Base-by-base conservation (phyloP, 2,888 invertebrate genomes). In the Eristalis pertinax region DNA sequence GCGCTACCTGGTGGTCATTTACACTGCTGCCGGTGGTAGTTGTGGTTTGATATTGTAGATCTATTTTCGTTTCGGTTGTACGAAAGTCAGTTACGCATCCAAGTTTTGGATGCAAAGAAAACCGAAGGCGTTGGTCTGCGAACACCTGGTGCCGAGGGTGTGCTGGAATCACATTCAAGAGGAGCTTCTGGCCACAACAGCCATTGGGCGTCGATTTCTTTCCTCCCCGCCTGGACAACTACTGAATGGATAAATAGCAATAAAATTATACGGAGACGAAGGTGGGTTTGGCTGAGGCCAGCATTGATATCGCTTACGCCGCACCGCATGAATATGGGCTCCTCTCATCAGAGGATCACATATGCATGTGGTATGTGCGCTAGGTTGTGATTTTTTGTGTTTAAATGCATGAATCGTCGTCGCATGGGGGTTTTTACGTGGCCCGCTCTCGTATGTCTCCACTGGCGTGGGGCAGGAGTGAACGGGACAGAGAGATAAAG, bases 191-290 rank as follows among this genome's bases (percentile, higher is more conserved):
- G 69, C 72, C 32, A 8, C 32, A 32, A 70, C 75, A 19, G 50
- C 38, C 69, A 80, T 80, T 87, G 87, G 84, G 87, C 87, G 87
- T 87, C 63, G 84, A 83, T 79, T 74, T 76, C 64, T 60, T 3
- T 73, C 58, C 73, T 73, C 58, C 73, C 76, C 76, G 75, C 75
- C 75, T 72, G 84, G 84, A 88, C 88, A 84, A 81, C 88, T 69
- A 75, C 77, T 88, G 88, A 88, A 88, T 88, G 88, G 88, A 88
- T 88, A 88, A 88, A 88, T 74, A 88, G 88, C 84, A 81, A 88
- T 88, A 81, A 88, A 88, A 88, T 88, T 88, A 84, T 88, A 84
- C 87, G 69, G 80, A 87, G 69, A 77, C 86, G 65, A 87, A 87
- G 87, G 87, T 87, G 84, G 87, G 87, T 87, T 76, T 84, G 86